Evolutionary conservation across 2,888 invertebrate genomes (phyloP).

Genomic region (Mesorhabditis sp.): DNA sequence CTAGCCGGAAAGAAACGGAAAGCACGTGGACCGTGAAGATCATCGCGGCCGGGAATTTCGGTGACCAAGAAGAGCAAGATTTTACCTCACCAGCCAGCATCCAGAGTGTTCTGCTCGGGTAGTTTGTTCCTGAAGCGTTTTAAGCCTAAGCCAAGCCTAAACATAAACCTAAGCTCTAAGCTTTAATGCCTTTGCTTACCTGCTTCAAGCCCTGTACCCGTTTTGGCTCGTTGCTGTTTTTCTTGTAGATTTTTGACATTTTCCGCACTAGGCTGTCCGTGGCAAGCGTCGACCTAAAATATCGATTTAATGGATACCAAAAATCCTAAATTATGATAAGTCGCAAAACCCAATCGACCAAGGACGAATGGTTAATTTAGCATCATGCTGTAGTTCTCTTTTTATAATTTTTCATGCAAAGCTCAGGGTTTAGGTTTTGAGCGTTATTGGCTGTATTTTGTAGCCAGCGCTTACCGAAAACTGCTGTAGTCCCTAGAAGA

Average conservation of each 20-base stretch:
- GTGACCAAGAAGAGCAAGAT: conserved; percentile 60
- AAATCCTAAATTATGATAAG: not conserved
- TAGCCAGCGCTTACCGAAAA: not conserved
- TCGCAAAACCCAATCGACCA: no score
- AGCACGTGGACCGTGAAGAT: conserved; percentile 53
- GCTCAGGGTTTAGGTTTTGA: no score
- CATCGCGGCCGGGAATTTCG: conserved; percentile 61
- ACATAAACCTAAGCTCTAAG: conserved; percentile 9
- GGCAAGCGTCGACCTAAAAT: not conserved
- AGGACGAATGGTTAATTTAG: not conserved
- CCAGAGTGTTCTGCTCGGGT: conserved; percentile 67
- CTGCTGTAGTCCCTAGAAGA: not conserved
- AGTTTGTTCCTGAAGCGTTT: no score
- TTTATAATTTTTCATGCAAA: not conserved
- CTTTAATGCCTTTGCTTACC: conserved; percentile 19
- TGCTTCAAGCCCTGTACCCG: conserved; percentile 51
- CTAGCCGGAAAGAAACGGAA: conserved; percentile 42
- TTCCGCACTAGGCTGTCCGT: not conserved
- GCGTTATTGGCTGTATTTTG: no score
- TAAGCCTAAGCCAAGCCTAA: not conserved
- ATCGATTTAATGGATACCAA: not conserved
- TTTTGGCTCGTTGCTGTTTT: conserved; percentile 43
- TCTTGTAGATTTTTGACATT: conserved; percentile 9
- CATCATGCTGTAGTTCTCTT: not conserved
- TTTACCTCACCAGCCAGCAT: conserved; percentile 61